Conservation (phyloP, 2,113 vertebrate genomes). For the Neofelis nebulosa region DNA sequence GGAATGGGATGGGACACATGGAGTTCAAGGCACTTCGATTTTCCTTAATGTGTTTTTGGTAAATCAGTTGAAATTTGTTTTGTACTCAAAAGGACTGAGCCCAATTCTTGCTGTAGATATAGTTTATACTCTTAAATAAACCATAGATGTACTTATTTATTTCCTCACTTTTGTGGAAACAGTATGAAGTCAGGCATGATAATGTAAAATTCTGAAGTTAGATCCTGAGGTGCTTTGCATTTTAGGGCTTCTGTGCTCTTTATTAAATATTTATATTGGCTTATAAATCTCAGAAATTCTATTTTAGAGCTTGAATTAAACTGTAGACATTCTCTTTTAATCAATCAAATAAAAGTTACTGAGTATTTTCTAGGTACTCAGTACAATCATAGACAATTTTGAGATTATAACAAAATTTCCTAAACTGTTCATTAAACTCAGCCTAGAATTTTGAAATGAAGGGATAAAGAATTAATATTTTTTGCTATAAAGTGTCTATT, state of each 20-base stretch:
- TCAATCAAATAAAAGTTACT: neutral
- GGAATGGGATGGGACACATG: neutral
- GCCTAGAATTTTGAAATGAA: neutral
- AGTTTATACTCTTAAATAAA: neutral
- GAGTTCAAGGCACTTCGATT: neutral
- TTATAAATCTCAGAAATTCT: constrained; percentile 37
- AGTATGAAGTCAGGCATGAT: neutral
- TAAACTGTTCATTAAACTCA: neutral
- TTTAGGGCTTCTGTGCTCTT: neutral
- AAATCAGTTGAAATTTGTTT: neutral
- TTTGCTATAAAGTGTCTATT: neutral
- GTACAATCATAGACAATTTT: neutral
- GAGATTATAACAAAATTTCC: neutral
- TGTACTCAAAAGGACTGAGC: neutral
- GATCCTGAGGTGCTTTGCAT: neutral
- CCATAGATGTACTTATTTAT: neutral
- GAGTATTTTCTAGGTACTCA: neutral
- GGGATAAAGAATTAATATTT: neutral
- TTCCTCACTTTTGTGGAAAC: constrained; percentile 19
- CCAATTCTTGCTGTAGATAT: neutral
- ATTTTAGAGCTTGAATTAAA: neutral
- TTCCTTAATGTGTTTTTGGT: neutral
- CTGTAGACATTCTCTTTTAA: neutral
- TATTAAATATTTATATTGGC: constrained; percentile 19
- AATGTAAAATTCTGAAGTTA: neutral